phyloP scores from a whole-genome alignment of 2,888 invertebrate genomes.

The Achlya flavicornis region DNA sequence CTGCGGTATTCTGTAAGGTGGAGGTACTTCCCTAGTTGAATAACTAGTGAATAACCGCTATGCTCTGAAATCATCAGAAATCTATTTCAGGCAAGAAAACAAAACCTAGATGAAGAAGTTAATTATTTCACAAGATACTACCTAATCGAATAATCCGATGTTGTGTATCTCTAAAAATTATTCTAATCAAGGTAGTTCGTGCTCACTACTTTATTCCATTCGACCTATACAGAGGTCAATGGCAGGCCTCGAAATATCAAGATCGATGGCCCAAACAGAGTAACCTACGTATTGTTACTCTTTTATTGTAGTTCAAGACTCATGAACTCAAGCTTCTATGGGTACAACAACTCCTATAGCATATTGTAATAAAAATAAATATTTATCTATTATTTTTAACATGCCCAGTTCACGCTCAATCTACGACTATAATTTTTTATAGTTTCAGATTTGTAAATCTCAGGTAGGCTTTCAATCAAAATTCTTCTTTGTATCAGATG shows the following conservation, averaged over 20 bases:
- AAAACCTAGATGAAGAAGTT: no score
- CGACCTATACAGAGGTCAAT: conserved; percentile 38
- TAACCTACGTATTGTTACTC: not conserved
- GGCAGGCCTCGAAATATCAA: conserved; percentile 30
- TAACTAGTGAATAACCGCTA: no score
- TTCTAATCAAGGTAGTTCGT: conserved; percentile 4
- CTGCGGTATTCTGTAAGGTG: no score
- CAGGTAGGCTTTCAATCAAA: not conserved
- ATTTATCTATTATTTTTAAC: not conserved
- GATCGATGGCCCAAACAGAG: conserved; percentile 25
- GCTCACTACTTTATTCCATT: conserved; percentile 16
- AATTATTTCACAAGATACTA: no score
- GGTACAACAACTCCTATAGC: not conserved
- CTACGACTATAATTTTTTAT: not conserved
- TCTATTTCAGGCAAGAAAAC: no score
- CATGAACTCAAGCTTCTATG: not conserved
- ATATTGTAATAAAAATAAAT: conserved; percentile 2
- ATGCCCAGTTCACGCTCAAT: not conserved
- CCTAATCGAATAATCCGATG: not conserved
- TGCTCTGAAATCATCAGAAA: no score
- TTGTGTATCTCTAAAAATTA: not conserved
- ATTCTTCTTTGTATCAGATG: no score
- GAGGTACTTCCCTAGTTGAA: no score
- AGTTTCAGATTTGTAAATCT: not conserved
- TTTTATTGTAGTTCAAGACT: conserved; percentile 8